These are phyloP conservation scores for Sarotherodon lohbergeri DNA, from an alignment of 2,113 vertebrate genomes.

Conservation along the genomic window DNA sequence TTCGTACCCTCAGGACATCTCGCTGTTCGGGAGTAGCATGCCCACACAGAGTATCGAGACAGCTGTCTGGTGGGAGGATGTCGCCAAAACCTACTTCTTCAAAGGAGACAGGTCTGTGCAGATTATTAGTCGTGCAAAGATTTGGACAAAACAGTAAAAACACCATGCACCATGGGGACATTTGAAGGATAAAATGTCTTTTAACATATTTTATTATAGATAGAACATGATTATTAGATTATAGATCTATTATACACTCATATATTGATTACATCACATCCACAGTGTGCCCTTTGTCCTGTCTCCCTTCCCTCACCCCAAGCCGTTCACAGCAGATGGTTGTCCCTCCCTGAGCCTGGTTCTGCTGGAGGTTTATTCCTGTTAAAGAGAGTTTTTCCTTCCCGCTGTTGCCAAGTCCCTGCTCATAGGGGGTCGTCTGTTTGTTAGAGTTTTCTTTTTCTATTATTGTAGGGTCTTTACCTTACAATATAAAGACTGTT, in stretches of 20 bases:
- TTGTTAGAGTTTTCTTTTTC: not conserved
- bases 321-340: not conserved
- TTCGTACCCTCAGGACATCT: slow-evolving; percentile 94
- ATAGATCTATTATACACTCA: not conserved
- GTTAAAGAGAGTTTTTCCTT: not conserved
- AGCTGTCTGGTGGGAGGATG: slow-evolving; percentile 98
- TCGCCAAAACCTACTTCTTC: slow-evolving; percentile 99
- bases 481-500: not conserved
- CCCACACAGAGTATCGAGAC: slow-evolving; percentile 95
- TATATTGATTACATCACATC: not conserved
- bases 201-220: not conserved
- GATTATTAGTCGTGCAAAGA: not conserved
- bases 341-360: not conserved
- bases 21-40: slow-evolving; percentile 90
- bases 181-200: not conserved
- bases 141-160: not conserved
- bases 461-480: not conserved
- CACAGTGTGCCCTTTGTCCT: not conserved
- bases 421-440: not conserved
- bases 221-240: not conserved
- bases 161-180: not conserved
- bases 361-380: not conserved
- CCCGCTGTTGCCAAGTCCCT: not conserved
- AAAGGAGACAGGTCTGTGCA: slow-evolving; percentile 92
- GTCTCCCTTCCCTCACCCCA: not conserved